Conservation (phyloP, 2,888 invertebrate species). For the Metallyticus violacea region DNA sequence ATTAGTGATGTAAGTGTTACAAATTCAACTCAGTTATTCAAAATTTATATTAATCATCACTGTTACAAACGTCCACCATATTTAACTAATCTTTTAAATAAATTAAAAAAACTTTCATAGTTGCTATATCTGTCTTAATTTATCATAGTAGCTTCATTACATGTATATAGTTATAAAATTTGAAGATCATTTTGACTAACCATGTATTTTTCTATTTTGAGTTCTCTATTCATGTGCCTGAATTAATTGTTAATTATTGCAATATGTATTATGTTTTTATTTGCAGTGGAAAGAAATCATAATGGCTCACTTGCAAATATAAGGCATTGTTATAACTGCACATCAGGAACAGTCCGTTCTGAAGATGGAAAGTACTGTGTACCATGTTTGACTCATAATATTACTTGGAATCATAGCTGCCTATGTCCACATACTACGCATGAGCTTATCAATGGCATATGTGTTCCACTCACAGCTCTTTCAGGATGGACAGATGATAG, state of each 20-base stretch:
- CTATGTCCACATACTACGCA: constrained; percentile 43
- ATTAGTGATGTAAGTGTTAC: no score
- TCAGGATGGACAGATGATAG: constrained; percentile 43
- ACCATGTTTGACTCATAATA: constrained; percentile 41
- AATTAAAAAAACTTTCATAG: no score
- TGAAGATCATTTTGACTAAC: no score
- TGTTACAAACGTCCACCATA: no score
- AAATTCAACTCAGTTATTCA: no score
- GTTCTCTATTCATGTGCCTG: background rate
- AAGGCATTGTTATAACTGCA: constrained; percentile 47
- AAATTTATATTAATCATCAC: no score
- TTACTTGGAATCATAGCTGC: constrained; percentile 40
- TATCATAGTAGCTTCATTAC: no score
- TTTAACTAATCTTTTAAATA: no score
- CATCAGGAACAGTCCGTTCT: constrained; percentile 46
- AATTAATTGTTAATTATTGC: constrained; percentile 15
- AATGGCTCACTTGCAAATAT: constrained; percentile 43
- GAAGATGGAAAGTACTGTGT: constrained; percentile 44
- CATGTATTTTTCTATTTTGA: background rate
- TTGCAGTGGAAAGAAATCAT: constrained; percentile 45
- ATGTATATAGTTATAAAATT: no score
- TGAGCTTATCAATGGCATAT: constrained; percentile 43
- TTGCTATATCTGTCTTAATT: no score
- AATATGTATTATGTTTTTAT: constrained; percentile 28
- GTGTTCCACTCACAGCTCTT: constrained; percentile 41